phyloP scores from a whole-genome alignment of 2,797 vertebrate genomes.

The Hozukius guyotensis region DNA sequence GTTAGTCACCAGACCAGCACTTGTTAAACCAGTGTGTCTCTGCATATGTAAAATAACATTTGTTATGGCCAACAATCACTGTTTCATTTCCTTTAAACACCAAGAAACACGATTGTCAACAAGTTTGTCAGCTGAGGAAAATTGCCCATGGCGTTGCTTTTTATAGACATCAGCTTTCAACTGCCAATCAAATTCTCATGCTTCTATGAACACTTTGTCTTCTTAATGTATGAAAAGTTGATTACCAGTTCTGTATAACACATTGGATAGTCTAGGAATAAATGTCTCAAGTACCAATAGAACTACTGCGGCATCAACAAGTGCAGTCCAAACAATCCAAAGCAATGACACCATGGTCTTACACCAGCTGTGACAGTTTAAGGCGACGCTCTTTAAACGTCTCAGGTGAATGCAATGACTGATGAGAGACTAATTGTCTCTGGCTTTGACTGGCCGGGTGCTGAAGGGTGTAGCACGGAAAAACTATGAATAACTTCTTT shows the following conservation, averaged over 20 bases:
- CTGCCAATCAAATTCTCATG: neutral
- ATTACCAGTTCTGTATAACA: neutral
- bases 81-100: conserved; percentile 49
- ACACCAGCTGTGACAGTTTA: neutral
- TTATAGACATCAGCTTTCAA: conserved; percentile 16
- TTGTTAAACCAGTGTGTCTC: neutral
- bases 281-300: neutral
- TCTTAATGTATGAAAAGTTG: conserved; percentile 6
- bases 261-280: neutral
- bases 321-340: neutral
- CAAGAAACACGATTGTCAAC: conserved; percentile 22
- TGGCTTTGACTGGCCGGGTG: neutral
- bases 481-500: neutral
- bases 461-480: neutral
- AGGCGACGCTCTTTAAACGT: neutral
- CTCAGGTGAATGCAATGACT: neutral
- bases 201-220: neutral
- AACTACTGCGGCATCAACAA: neutral
- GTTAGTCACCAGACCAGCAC: neutral
- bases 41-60: conserved; percentile 16
- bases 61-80: conserved; percentile 1
- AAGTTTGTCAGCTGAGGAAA: conserved; percentile 24
- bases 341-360: neutral
- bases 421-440: neutral
- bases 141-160: neutral